Conservation (phyloP, 2,888 invertebrate species). For the Tachina fera region DNA sequence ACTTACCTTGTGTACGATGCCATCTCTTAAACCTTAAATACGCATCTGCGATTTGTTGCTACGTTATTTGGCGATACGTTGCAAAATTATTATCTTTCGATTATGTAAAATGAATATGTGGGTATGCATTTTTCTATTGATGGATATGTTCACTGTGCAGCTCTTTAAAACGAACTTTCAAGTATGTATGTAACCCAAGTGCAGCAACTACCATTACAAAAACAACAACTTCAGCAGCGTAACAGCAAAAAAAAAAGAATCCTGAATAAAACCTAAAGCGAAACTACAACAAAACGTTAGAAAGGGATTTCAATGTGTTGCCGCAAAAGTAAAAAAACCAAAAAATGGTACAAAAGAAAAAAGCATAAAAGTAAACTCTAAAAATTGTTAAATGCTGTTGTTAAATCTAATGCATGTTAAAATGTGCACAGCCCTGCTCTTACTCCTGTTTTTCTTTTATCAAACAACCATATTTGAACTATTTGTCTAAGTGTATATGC, state of each 20-base stretch:
- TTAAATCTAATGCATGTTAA: conserved; percentile 68
- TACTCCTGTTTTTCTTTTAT: background rate
- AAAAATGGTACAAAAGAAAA: background rate
- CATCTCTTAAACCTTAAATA: no score
- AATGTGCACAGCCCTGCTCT: conserved; percentile 22
- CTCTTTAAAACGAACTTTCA: background rate
- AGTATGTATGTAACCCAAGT: background rate
- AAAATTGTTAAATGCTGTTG: conserved; percentile 66
- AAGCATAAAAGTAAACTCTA: conserved; percentile 52
- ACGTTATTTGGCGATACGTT: no score
- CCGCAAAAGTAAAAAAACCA: conserved; percentile 30
- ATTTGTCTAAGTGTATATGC: background rate
- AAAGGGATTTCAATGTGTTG: conserved; percentile 61
- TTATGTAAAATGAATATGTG: no score
- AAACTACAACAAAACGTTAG: conserved; percentile 55
- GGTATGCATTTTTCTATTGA: no score
- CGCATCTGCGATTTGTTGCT: no score
- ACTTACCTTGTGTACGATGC: no score
- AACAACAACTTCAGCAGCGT: conserved; percentile 10
- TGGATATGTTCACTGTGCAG: background rate
- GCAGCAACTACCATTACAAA: conserved; percentile 2
- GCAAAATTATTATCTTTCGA: no score
- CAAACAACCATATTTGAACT: conserved; percentile 49
- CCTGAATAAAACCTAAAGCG: conserved; percentile 45
- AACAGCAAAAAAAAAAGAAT: conserved; percentile 23